phyloP scores from a whole-genome alignment of 2,888 invertebrate genomes.

The Anagyrus pseudococci region DNA sequence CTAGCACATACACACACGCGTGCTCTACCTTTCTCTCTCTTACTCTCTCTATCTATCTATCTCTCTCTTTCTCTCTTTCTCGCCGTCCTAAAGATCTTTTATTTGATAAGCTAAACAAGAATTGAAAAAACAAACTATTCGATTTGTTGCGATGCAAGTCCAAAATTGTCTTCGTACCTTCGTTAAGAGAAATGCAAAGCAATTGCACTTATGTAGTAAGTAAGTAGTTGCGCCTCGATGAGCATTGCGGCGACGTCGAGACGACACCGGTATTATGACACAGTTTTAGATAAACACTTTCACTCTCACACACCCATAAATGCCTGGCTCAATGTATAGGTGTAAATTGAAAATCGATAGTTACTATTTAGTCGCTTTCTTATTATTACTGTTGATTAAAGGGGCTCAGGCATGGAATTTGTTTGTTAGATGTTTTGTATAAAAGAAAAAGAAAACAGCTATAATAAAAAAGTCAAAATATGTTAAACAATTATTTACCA shows the following conservation, averaged over 20 bases:
- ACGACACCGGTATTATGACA: conserved; percentile 12
- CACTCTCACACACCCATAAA: conserved; percentile 12
- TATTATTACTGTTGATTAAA: conserved; percentile 21
- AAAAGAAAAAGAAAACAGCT: conserved; percentile 47
- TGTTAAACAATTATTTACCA: no score
- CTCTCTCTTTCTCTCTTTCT: neutral
- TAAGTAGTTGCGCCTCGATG: conserved; percentile 11
- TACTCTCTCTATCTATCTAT: conserved; percentile 1
- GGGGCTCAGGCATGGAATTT: conserved; percentile 46
- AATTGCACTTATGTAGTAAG: conserved; percentile 17
- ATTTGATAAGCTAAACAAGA: neutral
- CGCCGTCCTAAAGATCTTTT: conserved; percentile 24
- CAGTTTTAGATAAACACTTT: conserved; percentile 17
- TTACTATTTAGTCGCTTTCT: conserved; percentile 45
- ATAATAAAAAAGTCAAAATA: conserved; percentile 27
- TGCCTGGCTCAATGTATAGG: conserved; percentile 33
- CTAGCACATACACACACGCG: conserved; percentile 21
- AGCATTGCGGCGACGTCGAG: conserved; percentile 25
- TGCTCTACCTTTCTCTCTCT: neutral
- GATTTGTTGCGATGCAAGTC: neutral
- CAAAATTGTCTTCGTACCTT: conserved; percentile 2
- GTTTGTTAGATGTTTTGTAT: conserved; percentile 59
- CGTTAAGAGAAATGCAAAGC: neutral
- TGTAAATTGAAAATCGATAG: conserved; percentile 41
- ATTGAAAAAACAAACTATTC: neutral